These are phyloP conservation scores for Tragelaphus eurycerus DNA, from an alignment of 2,797 vertebrate species.

Conservation along the genomic window DNA sequence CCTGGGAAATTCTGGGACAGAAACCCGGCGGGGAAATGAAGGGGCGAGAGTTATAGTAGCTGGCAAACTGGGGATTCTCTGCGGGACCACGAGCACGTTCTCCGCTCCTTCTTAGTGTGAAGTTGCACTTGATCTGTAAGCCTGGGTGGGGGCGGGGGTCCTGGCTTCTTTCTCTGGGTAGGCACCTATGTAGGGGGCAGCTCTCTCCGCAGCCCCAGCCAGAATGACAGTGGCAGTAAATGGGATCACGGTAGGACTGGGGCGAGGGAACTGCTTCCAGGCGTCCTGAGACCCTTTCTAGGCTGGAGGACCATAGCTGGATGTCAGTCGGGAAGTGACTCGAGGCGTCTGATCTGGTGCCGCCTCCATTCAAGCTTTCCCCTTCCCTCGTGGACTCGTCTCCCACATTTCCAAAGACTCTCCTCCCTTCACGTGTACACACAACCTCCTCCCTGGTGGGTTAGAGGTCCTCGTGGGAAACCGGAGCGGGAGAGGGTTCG, in stretches of 20 bases:
- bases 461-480: background rate
- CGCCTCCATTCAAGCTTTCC: background rate
- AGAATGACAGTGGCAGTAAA: background rate
- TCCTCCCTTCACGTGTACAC: background rate
- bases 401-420: background rate
- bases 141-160: background rate
- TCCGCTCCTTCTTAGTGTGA: background rate
- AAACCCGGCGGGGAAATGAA: background rate
- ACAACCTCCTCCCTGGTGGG: background rate
- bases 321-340: background rate
- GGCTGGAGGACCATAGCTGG: background rate
- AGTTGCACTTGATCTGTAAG: no score
- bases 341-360: background rate
- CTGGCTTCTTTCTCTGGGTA: background rate
- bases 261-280: background rate
- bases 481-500: no score
- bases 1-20: background rate
- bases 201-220: background rate
- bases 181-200: background rate
- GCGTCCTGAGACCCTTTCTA: background rate
- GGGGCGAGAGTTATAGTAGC: background rate
- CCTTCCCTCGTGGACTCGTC: rapidly evolving
- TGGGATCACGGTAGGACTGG: no score
- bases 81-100: background rate
- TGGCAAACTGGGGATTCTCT: background rate